phyloP scores from a whole-genome alignment of 2,888 invertebrate genomes.

The Augochlorella aurata region DNA sequence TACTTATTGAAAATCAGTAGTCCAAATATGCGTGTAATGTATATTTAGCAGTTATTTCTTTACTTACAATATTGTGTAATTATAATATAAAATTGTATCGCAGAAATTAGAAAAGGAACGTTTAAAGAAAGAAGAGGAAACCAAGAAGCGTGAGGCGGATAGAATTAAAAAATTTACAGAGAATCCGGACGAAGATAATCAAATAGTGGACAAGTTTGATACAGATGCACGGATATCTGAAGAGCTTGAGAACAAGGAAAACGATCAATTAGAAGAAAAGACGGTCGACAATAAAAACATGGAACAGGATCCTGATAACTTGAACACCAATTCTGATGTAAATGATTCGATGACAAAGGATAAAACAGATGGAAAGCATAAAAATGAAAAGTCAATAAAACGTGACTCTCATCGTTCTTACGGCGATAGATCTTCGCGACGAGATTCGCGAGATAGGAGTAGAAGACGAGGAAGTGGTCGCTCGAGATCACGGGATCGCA shows the following conservation, averaged over 20 bases:
- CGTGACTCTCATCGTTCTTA: constrained; percentile 68
- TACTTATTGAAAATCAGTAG: neutral
- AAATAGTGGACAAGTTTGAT: constrained; percentile 54
- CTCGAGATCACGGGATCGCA: constrained; percentile 76
- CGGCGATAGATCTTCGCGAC: constrained; percentile 67
- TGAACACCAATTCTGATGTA: constrained; percentile 61
- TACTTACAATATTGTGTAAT: neutral
- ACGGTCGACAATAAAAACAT: constrained; percentile 41
- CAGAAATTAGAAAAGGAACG: constrained; percentile 77
- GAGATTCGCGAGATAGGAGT: constrained; percentile 73
- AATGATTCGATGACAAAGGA: constrained; percentile 63
- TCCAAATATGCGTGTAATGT: neutral
- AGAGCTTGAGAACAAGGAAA: constrained; percentile 69
- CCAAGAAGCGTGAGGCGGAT: constrained; percentile 84
- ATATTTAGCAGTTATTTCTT: neutral
- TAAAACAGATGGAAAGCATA: constrained; percentile 59
- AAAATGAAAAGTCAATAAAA: constrained; percentile 57
- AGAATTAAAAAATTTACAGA: constrained; percentile 83
- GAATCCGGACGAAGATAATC: constrained; percentile 74
- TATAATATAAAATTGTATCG: constrained; percentile 19
- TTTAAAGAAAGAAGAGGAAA: constrained; percentile 85
- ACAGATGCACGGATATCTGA: constrained; percentile 53
- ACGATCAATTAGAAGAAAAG: constrained; percentile 62
- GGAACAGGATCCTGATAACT: constrained; percentile 59
- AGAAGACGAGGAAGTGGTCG: constrained; percentile 70